Conservation (phyloP, 2,888 invertebrate genomes). For the Drosophila maculinotata region DNA sequence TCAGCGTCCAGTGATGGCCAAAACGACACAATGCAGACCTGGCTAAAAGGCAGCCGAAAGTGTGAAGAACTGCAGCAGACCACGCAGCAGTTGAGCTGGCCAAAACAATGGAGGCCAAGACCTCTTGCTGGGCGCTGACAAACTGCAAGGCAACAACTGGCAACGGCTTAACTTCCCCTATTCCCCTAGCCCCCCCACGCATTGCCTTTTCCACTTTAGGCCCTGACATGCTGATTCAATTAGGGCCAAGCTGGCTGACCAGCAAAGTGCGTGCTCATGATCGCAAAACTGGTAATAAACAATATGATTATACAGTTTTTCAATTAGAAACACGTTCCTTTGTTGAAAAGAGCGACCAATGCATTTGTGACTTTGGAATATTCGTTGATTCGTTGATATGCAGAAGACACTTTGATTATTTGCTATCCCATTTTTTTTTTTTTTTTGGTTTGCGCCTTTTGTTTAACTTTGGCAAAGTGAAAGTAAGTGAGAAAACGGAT, state of each 20-base stretch:
- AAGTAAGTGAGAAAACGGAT: slow-evolving; percentile 50
- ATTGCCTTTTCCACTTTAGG: slow-evolving; percentile 7
- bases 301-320: slow-evolving; percentile 66
- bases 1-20: slow-evolving; percentile 19
- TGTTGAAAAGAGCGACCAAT: slow-evolving; percentile 14
- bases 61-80: slow-evolving; percentile 35
- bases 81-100: slow-evolving; percentile 1
- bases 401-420: slow-evolving; percentile 50
- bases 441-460: slow-evolving; percentile 32
- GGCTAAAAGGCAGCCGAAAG: slow-evolving; percentile 7
- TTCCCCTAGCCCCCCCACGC: not conserved
- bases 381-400: slow-evolving; percentile 60
- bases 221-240: slow-evolving; percentile 54
- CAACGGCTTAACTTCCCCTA: not conserved
- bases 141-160: slow-evolving; percentile 16
- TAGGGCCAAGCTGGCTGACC: slow-evolving; percentile 50
- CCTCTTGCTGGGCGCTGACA: slow-evolving; percentile 57
- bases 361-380: slow-evolving; percentile 26
- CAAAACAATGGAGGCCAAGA: slow-evolving; percentile 23
- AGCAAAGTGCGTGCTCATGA: slow-evolving; percentile 64
- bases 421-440: no score
- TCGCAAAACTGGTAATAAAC: slow-evolving; percentile 40
- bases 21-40: slow-evolving; percentile 11
- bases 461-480: slow-evolving; percentile 57
- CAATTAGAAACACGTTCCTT: slow-evolving; percentile 56